phyloP scores from a whole-genome alignment of 2,797 vertebrate species.

The Knipowitschia caucasica region DNA sequence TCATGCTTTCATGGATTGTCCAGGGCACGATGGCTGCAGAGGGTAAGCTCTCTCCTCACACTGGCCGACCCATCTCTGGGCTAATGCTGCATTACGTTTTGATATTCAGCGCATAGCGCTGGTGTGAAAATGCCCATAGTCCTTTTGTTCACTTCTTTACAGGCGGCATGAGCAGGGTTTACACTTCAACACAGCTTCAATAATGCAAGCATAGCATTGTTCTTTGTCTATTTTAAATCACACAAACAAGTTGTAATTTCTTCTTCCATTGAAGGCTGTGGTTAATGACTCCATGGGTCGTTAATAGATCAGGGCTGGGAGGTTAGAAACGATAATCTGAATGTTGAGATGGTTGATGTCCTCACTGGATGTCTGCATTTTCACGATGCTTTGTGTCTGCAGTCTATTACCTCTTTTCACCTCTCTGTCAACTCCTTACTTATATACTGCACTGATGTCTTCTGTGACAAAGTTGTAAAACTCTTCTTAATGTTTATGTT shows the following conservation, averaged over 20 bases:
- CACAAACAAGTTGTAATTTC: conserved; percentile 9
- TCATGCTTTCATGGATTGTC: conserved; percentile 64
- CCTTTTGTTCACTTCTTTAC: not conserved
- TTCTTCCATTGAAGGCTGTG: not conserved
- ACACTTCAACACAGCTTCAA: not conserved
- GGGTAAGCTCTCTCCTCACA: conserved; percentile 65
- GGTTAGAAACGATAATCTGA: not conserved
- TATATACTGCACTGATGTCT: conserved; percentile 32
- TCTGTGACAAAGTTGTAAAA: not conserved
- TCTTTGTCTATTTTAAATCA: not conserved
- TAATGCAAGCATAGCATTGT: not conserved
- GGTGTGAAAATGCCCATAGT: not conserved
- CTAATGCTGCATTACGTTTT: conserved; percentile 7
- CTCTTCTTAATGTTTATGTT: no score
- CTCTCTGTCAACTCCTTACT: conserved; percentile 36
- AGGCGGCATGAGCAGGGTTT: not conserved
- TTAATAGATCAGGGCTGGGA: not conserved
- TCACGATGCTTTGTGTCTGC: conserved; percentile 16
- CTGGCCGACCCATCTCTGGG: not conserved
- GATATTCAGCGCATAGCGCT: conserved; percentile 26
- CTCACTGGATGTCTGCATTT: conserved; percentile 1
- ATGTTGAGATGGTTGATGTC: conserved; percentile 3
- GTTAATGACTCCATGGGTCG: not conserved
- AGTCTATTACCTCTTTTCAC: conserved; percentile 36
- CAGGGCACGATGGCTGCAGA: conserved; percentile 68